Conservation (phyloP, 1,140 invertebrate species). For the Leptinotarsa texana region DNA sequence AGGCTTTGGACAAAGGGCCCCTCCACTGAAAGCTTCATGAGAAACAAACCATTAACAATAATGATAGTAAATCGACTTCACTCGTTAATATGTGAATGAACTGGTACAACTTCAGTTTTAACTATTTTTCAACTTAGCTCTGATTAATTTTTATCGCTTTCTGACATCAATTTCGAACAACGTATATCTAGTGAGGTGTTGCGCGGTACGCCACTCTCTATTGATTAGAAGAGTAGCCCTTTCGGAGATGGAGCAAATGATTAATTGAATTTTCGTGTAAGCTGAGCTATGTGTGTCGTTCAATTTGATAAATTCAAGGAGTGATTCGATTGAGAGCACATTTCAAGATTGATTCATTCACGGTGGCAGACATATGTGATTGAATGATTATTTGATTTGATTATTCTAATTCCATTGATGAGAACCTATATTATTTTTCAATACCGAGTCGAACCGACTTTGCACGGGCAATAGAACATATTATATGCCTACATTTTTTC, state of each 20-base stretch:
- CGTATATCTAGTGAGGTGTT: too few relatives aligned
- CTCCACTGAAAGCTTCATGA: too few relatives aligned
- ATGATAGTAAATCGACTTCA: too few relatives aligned
- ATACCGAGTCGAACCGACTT: neutral
- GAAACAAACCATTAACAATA: too few relatives aligned
- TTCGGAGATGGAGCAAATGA: conserved; percentile 43
- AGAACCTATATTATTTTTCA: neutral
- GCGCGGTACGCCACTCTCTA: conserved; percentile 11
- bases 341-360: conserved; percentile 41
- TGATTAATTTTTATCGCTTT: neutral
- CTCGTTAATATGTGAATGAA: too few relatives aligned
- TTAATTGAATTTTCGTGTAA: conserved; percentile 47
- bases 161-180: neutral
- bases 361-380: conserved; percentile 37
- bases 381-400: conserved; percentile 24
- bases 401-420: neutral
- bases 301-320: conserved; percentile 46
- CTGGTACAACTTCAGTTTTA: too few relatives aligned
- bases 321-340: conserved; percentile 40
- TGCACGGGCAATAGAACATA: neutral
- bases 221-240: conserved; percentile 44
- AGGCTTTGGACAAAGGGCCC: too few relatives aligned
- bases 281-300: conserved; percentile 39
- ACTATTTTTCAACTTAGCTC: neutral
- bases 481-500: neutral